A percentile compares a stretch with the other conserved stretches of the same genome.
These are phyloP conservation scores for Campoletis raptor DNA, from an alignment of 2,888 invertebrate species.

Conservation along the genomic window DNA sequence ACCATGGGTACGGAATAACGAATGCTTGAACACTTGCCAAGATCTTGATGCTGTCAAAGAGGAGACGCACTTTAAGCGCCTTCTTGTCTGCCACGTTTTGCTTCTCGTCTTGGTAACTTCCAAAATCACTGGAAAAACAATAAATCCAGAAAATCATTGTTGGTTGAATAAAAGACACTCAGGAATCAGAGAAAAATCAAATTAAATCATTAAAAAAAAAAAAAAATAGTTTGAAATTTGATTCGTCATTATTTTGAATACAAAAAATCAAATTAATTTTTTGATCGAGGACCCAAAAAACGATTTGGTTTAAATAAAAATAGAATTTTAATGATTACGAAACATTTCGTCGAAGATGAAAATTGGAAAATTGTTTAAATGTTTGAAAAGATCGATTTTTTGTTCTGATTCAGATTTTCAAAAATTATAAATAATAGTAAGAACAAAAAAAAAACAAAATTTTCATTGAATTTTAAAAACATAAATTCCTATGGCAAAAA, in stretches of 20 bases:
- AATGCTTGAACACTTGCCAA: conserved; percentile 80
- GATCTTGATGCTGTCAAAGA: conserved; percentile 71
- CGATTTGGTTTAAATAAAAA: no score
- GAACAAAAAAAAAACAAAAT: not conserved
- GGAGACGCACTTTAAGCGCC: conserved; percentile 27
- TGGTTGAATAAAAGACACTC: not conserved
- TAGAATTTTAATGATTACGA: no score
- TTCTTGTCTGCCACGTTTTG: conserved; percentile 10
- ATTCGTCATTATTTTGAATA: not conserved
- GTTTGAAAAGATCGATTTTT: no score
- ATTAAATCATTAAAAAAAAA: no score
- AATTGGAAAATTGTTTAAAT: no score
- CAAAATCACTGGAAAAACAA: conserved; percentile 4
- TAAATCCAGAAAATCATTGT: not conserved
- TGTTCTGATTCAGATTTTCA: not conserved
- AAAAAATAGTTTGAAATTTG: not conserved
- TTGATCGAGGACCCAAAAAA: no score
- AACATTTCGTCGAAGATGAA: no score
- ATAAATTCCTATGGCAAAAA: not conserved
- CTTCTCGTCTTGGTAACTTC: not conserved
- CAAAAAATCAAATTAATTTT: not conserved
- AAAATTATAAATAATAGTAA: not conserved
- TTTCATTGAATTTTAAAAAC: not conserved
- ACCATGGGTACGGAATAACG: conserved; percentile 73
- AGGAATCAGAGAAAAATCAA: not conserved